Conservation (phyloP, 2,888 invertebrate genomes). For the Bombylius discolor region DNA sequence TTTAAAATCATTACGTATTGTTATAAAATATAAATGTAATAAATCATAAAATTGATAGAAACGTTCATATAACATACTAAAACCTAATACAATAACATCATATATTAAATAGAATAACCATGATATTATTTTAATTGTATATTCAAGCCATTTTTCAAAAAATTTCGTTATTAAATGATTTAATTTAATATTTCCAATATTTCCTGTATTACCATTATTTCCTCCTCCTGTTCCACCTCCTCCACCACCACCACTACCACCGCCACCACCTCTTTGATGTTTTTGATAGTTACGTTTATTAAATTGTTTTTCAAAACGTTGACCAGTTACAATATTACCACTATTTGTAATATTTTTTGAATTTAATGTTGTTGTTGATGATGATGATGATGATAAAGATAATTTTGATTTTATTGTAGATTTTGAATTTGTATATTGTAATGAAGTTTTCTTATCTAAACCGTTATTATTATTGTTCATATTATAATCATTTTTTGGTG, state of each 20-base stretch:
- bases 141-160: slow-evolving; percentile 45
- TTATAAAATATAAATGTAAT: slow-evolving; percentile 23
- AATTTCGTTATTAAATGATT: slow-evolving; percentile 38
- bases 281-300: background rate
- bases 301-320: slow-evolving; percentile 33
- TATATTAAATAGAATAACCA: slow-evolving; percentile 71
- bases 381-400: background rate
- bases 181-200: slow-evolving; percentile 29
- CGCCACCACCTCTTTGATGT: background rate
- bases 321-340: slow-evolving; percentile 15
- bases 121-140: slow-evolving; percentile 48
- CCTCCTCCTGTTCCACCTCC: too few relatives aligned
- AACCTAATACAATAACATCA: slow-evolving; percentile 67
- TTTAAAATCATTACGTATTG: slow-evolving; percentile 28
- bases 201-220: background rate
- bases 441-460: background rate
- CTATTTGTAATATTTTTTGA: slow-evolving; percentile 4
- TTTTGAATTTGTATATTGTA: background rate
- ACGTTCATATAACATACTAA: slow-evolving; percentile 32
- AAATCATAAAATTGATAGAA: slow-evolving; percentile 22
- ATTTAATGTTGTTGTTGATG: background rate
- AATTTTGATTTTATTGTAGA: background rate
- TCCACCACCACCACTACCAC: too few relatives aligned
- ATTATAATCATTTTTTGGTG: background rate
- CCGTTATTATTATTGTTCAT: background rate